Percentiles rank a stretch among this genome's conserved stretches.
Conservation (phyloP, 2,113 vertebrate genomes). For the Campylomormyrus tamandua region DNA sequence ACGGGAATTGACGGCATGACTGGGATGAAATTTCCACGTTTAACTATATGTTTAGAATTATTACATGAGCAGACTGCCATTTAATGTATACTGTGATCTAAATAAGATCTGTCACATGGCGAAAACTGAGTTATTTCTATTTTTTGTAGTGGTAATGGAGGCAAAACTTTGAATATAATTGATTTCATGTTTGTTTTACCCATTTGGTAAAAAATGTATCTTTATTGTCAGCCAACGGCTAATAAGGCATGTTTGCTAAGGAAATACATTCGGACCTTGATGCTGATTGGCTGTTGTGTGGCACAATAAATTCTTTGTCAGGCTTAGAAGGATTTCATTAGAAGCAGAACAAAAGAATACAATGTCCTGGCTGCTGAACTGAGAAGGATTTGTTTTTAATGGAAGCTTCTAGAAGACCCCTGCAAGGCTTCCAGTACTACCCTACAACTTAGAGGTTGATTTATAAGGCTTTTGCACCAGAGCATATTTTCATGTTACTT, state of each 20-base stretch:
- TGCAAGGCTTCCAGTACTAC: neutral
- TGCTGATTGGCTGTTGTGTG: slow-evolving; percentile 30
- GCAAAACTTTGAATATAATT: neutral
- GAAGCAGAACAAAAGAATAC: slow-evolving; percentile 30
- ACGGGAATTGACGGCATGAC: neutral
- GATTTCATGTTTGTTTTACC: neutral
- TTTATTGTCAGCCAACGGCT: neutral
- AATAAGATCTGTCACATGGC: neutral
- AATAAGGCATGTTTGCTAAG: slow-evolving; percentile 14
- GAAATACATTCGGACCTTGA: slow-evolving; percentile 22
- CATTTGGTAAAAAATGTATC: neutral
- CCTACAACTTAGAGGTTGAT: neutral
- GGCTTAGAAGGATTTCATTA: slow-evolving; percentile 40
- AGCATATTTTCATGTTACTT: neutral
- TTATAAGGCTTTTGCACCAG: neutral
- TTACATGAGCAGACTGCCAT: neutral
- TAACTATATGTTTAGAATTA: neutral
- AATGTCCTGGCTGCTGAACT: slow-evolving; percentile 20
- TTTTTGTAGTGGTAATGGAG: neutral
- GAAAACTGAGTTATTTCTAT: neutral
- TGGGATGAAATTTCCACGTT: neutral
- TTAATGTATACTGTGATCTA: neutral
- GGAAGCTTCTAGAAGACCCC: slow-evolving; percentile 24
- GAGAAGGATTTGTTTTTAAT: slow-evolving; percentile 36
- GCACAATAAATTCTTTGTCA: slow-evolving; percentile 31